A percentile compares a stretch with the other conserved stretches of the same genome.
Conservation (phyloP, 2,113 vertebrate species). For the Xenus cinereus region DNA sequence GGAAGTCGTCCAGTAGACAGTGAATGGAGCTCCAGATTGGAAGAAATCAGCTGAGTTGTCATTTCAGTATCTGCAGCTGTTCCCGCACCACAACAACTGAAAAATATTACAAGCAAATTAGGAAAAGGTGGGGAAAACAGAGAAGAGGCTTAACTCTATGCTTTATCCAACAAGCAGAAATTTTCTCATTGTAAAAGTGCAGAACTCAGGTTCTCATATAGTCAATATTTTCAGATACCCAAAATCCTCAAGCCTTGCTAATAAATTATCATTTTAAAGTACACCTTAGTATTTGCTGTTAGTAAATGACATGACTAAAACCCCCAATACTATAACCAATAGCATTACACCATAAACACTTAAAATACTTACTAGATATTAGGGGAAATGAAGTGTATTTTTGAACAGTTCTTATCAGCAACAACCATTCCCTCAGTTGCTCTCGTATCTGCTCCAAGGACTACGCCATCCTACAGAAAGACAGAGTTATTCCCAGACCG, state of each 20-base stretch:
- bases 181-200: rapidly evolving
- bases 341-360: rapidly evolving
- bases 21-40: conserved; percentile 94
- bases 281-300: rapidly evolving
- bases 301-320: rapidly evolving
- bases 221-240: background rate
- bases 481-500: background rate
- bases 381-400: conserved; percentile 96
- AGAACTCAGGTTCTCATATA: too few species aligned
- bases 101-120: background rate
- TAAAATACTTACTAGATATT: conserved; percentile 91
- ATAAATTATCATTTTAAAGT: background rate
- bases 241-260: background rate
- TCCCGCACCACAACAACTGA: conserved; percentile 94
- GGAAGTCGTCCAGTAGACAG: conserved; percentile 91
- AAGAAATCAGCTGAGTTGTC: conserved; percentile 98
- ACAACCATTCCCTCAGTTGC: conserved; percentile 96
- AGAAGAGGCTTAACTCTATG: rapidly evolving
- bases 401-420: conserved; percentile 98
- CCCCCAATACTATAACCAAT: rapidly evolving
- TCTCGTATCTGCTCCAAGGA: conserved; percentile 93
- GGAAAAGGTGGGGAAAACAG: background rate
- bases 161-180: background rate
- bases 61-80: conserved; percentile 98
- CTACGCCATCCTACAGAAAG: conserved; percentile 83